These are phyloP conservation scores for Syrrhaptes paradoxus DNA, from an alignment of 2,113 vertebrate species.

Conservation along the genomic window DNA sequence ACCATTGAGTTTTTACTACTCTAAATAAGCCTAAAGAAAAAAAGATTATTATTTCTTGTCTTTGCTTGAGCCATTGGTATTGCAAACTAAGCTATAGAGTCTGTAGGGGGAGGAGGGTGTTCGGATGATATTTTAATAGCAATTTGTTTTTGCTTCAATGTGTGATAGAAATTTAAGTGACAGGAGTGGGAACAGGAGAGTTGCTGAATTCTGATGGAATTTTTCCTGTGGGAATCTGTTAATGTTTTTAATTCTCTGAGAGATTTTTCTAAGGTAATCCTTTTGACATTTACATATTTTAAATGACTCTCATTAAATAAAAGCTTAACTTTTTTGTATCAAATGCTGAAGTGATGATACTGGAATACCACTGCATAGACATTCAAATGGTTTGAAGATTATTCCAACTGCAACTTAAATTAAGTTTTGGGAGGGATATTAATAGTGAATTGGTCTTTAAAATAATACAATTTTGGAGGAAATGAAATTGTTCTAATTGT, in stretches of 20 bases:
- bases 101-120: background rate
- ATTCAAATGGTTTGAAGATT: conserved; percentile 5
- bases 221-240: conserved; percentile 72
- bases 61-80: background rate
- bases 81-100: background rate
- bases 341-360: conserved; percentile 22
- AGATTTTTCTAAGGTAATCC: conserved; percentile 65
- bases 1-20: background rate
- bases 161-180: conserved; percentile 72
- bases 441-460: background rate
- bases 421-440: background rate
- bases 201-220: conserved; percentile 67
- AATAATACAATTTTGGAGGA: background rate
- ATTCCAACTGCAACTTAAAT: conserved; percentile 29
- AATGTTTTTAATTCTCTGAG: conserved; percentile 59
- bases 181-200: conserved; percentile 67
- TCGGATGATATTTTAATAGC: conserved; percentile 64
- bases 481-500: background rate
- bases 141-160: conserved; percentile 68
- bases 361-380: background rate
- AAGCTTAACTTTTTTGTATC: conserved; percentile 30
- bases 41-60: conserved; percentile 22
- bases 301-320: conserved; percentile 57
- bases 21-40: conserved; percentile 12
- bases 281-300: conserved; percentile 64